Percentiles rank a stretch among this genome's conserved stretches.
Evolutionary conservation across 2,888 invertebrate genomes (phyloP).

Genomic region (Disparrhopalites patrizii): DNA sequence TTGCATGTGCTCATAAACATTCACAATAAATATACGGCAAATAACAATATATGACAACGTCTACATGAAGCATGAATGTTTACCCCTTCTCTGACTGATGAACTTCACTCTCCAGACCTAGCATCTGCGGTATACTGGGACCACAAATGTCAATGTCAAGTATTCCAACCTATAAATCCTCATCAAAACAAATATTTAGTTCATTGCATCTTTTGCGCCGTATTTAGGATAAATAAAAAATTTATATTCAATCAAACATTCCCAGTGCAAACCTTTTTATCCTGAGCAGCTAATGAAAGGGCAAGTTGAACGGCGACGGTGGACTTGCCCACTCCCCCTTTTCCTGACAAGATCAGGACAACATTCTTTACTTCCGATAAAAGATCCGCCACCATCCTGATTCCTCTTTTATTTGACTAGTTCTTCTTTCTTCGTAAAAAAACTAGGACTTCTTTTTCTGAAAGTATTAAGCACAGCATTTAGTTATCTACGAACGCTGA

Average conservation of each 20-base stretch:
- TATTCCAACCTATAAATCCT: constrained; percentile 81
- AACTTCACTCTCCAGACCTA: constrained; percentile 73
- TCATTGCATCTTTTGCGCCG: too few species aligned
- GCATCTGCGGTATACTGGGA: constrained; percentile 84
- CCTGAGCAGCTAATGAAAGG: constrained; percentile 71
- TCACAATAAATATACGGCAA: neutral
- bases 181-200: too few species aligned
- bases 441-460: too few species aligned
- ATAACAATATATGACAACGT: constrained; percentile 1
- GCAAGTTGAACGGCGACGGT: constrained; percentile 93
- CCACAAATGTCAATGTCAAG: constrained; percentile 94
- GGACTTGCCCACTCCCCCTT: constrained; percentile 99
- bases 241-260: too few species aligned
- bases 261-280: constrained; percentile 84
- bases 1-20: neutral
- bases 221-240: too few species aligned
- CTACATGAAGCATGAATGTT: constrained; percentile 17
- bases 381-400: constrained; percentile 21
- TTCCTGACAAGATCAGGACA: constrained; percentile 92
- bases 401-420: too few species aligned
- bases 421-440: too few species aligned
- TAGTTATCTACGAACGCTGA: too few species aligned
- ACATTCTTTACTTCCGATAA: constrained; percentile 75
- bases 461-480: too few species aligned
- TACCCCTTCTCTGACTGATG: constrained; percentile 84